phyloP scores from a whole-genome alignment of 2,888 invertebrate species.

The Corbicula japonica region DNA sequence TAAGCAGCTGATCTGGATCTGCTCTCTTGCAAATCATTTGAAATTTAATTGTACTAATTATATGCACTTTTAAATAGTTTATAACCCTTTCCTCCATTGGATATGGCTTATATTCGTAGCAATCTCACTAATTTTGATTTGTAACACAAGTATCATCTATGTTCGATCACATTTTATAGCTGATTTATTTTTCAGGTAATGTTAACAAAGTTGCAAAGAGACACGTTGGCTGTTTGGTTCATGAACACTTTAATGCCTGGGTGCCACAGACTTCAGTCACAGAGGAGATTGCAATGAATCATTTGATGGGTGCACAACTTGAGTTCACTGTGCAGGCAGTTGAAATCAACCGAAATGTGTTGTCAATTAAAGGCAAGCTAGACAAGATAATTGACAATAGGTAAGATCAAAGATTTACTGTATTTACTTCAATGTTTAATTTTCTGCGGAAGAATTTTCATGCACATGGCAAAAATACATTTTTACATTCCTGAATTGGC shows the following conservation, averaged over 20 bases:
- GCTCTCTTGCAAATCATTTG: no score
- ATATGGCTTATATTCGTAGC: no score
- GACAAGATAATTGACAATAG: conserved; percentile 9
- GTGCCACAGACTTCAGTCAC: conserved; percentile 88
- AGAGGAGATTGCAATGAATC: conserved; percentile 86
- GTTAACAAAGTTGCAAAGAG: conserved; percentile 90
- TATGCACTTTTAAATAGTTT: no score
- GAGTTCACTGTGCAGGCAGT: conserved; percentile 89
- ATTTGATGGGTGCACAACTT: conserved; percentile 89
- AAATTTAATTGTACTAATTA: no score
- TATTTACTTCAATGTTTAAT: no score
- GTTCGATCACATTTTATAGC: not conserved
- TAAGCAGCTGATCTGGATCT: no score
- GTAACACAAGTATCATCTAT: not conserved
- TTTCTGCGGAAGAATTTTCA: no score
- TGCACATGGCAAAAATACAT: no score
- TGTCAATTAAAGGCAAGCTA: conserved; percentile 71
- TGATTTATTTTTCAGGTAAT: conserved; percentile 87
- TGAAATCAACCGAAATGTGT: conserved; percentile 84
- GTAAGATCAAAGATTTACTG: not conserved
- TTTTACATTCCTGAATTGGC: no score
- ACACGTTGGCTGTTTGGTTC: conserved; percentile 91
- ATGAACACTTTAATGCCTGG: conserved; percentile 91
- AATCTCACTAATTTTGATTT: not conserved
- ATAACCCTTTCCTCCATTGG: no score